These are phyloP conservation scores for Chelonia mydas DNA, from an alignment of 2,797 vertebrate species.

Conservation along the genomic window DNA sequence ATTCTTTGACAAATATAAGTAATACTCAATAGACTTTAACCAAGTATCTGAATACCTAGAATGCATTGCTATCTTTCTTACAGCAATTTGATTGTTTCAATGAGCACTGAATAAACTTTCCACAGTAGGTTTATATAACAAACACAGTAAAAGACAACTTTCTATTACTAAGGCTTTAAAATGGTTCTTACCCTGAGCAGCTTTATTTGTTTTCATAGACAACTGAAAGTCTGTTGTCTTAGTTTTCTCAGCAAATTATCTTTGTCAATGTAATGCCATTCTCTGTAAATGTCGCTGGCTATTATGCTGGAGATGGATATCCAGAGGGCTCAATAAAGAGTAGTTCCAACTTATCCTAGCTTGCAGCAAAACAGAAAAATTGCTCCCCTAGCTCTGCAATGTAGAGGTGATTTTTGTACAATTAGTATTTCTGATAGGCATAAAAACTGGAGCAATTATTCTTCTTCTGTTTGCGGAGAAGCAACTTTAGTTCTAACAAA, in stretches of 20 bases:
- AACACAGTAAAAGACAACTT: neutral
- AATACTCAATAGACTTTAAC: neutral
- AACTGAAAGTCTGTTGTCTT: neutral
- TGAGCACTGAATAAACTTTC: neutral
- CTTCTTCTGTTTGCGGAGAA: neutral
- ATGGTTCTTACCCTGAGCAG: neutral
- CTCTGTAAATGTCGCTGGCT: neutral
- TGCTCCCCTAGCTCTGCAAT: accelerated
- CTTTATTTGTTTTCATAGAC: neutral
- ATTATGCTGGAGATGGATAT: neutral
- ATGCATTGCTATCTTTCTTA: neutral
- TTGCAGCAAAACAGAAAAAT: neutral
- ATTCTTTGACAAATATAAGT: neutral
- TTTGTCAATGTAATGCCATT: neutral
- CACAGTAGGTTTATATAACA: neutral
- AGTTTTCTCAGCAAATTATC: neutral
- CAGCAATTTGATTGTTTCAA: neutral
- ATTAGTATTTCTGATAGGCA: neutral
- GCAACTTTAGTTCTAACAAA: neutral
- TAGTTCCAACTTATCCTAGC: neutral
- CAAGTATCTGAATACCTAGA: neutral
- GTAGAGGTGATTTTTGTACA: accelerated
- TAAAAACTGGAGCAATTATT: neutral
- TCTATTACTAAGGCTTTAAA: neutral
- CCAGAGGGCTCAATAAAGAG: neutral